A percentile compares a stretch with the other conserved stretches of the same genome.
Evolutionary conservation across 2,113 vertebrate species (phyloP).

Genomic region (Furnarius figulus): DNA sequence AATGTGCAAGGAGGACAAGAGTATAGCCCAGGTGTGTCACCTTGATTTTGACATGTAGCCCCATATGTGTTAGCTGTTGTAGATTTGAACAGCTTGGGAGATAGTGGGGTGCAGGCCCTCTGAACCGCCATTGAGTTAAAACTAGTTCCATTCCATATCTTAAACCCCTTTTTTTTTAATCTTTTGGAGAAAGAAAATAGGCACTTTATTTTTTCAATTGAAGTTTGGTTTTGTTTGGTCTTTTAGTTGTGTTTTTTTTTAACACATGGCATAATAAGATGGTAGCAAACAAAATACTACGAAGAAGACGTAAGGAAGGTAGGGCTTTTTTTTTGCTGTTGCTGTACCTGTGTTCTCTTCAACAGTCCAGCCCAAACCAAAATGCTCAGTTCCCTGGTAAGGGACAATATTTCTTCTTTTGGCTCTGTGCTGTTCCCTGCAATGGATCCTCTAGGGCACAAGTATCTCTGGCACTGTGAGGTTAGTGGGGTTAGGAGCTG

Average conservation of each 20-base stretch:
- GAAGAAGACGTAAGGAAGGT: background rate
- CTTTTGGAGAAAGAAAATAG: accelerated
- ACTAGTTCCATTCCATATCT: background rate
- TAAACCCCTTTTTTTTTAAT: background rate
- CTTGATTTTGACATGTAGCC: background rate
- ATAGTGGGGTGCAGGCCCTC: background rate
- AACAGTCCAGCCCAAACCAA: background rate
- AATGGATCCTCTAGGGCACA: background rate
- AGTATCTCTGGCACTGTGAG: background rate
- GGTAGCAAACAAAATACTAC: background rate
- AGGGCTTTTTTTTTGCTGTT: background rate
- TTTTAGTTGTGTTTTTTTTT: background rate
- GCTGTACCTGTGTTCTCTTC: background rate
- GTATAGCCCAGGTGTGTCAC: background rate
- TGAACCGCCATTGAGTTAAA: background rate
- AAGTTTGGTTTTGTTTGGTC: background rate
- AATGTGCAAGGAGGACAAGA: background rate
- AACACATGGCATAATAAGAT: background rate
- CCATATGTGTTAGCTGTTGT: background rate
- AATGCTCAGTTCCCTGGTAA: background rate
- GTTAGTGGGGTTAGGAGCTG: background rate
- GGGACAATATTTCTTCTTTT: background rate
- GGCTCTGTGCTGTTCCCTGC: background rate
- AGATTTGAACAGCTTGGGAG: background rate
- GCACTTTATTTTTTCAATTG: background rate